Base-by-base conservation (phyloP, 2,888 invertebrate species). In the Drosophila kanekoi region DNA sequence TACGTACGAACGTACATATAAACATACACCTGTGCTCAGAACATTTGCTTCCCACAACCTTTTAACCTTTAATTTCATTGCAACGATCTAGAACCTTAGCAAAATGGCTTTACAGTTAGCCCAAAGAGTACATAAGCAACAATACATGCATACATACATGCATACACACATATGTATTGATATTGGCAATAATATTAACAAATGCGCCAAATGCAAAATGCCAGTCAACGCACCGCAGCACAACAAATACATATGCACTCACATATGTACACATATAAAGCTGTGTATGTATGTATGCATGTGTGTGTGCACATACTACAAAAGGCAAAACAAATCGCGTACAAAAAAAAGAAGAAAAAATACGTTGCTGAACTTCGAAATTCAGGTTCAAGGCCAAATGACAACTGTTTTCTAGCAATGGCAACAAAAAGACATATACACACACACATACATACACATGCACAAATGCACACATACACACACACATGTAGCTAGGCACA, bases 381-480 rank as follows among this genome's bases (percentile, higher is more conserved):
- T 82, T 85, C 86, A 81, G 83, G 81, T 81, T 81, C 81, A 81
- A 86, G 81, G 81, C 77, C 77, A 82, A 69, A 74, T 71, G 74
- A 70, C 77, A 77, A 77, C 79, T 79, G 77, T 79, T 77, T 77
- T 79, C 76, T 72, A 79, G 62, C 72, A 68, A 54, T 63, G 59
- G 37, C 47, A 64, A 61, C 60, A 63, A 14, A 35, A 37, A 47
- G 38, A 45, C 13, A 23, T 40, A 18, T 9, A 41, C 16, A 57
- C 6, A 47, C 14, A 16, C 23, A 20, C 28, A 48, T 23, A 20
- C 28, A 53, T 48, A 20, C 16, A 52, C 35, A 45, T 37, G 20
- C 28, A 28, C 23, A 45, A 9, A 23, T 40, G 14, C n/a, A 23
- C n/a, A 23, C 33, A 32, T 5, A 41, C 13, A 49, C 16, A 47